These are phyloP conservation scores for Argyresthia goedartella DNA, from an alignment of 2,888 invertebrate genomes.

Conservation along the genomic window DNA sequence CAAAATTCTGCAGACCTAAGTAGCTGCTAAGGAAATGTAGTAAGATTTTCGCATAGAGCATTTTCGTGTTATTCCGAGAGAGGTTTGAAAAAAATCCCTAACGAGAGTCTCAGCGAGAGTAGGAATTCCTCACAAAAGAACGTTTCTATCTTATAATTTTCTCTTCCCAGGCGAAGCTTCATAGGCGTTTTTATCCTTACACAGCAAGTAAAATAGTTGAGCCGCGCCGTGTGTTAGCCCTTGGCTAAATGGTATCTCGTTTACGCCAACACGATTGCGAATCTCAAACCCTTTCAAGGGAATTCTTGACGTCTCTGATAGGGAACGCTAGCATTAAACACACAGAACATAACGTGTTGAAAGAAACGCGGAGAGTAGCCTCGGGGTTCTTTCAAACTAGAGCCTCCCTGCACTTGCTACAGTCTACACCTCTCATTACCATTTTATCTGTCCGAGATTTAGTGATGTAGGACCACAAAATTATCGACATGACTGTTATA, in stretches of 20 bases:
- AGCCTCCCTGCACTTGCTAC: neutral
- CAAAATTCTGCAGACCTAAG: neutral
- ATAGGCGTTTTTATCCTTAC: slow-evolving; percentile 27
- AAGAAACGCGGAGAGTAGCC: slow-evolving; percentile 50
- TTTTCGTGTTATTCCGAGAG: neutral
- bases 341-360: slow-evolving; percentile 63
- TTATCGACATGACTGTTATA: too few relatives aligned
- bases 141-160: slow-evolving; percentile 33
- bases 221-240: slow-evolving; percentile 33
- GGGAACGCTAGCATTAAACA: slow-evolving; percentile 50
- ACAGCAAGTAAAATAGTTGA: slow-evolving; percentile 25
- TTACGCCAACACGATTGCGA: slow-evolving; percentile 54
- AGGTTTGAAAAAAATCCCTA: neutral
- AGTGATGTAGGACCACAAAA: too few relatives aligned
- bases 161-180: slow-evolving; percentile 26
- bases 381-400: slow-evolving; percentile 37
- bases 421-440: slow-evolving; percentile 3
- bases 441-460: slow-evolving; percentile 20
- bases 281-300: slow-evolving; percentile 48
- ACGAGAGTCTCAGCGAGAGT: neutral
- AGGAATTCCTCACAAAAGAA: slow-evolving; percentile 9
- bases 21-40: neutral
- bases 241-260: slow-evolving; percentile 60
- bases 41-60: neutral
- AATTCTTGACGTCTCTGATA: slow-evolving; percentile 45